phyloP scores from a whole-genome alignment of 1,140 invertebrate species.

The Eupeodes corollae region DNA sequence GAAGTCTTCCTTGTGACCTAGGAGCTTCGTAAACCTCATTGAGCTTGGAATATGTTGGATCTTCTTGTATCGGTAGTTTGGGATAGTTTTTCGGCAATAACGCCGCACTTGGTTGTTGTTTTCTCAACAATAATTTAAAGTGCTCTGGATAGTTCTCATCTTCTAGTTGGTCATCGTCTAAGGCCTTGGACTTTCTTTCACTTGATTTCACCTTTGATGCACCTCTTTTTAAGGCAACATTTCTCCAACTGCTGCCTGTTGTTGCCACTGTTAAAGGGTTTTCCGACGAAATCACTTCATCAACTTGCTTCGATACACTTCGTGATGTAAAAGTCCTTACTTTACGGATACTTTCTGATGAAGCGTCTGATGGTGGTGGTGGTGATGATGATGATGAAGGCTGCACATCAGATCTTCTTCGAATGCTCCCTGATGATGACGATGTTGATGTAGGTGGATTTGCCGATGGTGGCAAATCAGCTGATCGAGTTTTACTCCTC shows the following conservation, averaged over 20 bases:
- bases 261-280: neutral
- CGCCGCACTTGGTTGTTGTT: neutral
- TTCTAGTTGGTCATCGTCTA: neutral
- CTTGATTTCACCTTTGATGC: neutral
- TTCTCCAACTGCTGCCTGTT: neutral
- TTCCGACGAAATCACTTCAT: neutral
- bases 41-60: too few species aligned
- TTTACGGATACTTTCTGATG: neutral
- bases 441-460: neutral
- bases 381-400: neutral
- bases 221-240: neutral
- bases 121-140: constrained; percentile 5
- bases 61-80: too few species aligned
- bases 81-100: too few species aligned
- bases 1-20: too few species aligned
- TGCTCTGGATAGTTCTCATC: constrained; percentile 9
- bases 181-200: neutral
- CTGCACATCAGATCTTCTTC: neutral
- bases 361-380: neutral
- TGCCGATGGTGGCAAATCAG: neutral
- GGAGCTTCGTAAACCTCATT: too few species aligned
- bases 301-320: neutral
- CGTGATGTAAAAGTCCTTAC: neutral
- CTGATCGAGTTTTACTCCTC: neutral
- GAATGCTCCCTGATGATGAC: neutral